Evolutionary conservation across 2,797 vertebrate genomes (phyloP).

Genomic region (Poeciliopsis presidionis): DNA sequence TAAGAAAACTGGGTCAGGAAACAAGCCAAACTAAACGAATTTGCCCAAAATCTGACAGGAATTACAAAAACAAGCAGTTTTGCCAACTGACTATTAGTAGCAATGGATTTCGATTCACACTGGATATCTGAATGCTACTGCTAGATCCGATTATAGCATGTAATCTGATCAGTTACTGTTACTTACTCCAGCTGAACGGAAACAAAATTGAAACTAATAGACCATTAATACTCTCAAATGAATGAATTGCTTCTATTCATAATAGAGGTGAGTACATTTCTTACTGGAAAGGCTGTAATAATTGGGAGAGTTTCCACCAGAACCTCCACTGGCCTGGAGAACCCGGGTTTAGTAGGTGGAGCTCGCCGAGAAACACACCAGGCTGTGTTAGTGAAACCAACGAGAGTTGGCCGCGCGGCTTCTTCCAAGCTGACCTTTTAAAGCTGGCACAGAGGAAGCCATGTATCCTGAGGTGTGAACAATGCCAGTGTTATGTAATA

Average conservation of each 20-base stretch:
- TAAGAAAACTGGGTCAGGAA: too few species aligned
- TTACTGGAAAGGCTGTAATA: not conserved
- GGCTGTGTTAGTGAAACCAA: slow-evolving; percentile 20
- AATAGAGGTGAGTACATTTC: not conserved
- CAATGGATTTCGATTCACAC: too few species aligned
- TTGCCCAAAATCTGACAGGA: too few species aligned
- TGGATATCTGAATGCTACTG: too few species aligned
- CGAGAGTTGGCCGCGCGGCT: slow-evolving; percentile 19
- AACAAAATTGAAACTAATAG: not conserved
- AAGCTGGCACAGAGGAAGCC: slow-evolving; percentile 4
- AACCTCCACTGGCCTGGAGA: too few species aligned
- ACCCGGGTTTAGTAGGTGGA: not conserved
- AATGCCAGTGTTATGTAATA: slow-evolving; percentile 41
- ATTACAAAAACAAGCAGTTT: too few species aligned
- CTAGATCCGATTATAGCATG: too few species aligned
- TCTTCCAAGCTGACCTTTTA: slow-evolving; percentile 44
- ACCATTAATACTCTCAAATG: not conserved
- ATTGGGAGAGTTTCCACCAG: too few species aligned
- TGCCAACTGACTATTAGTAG: too few species aligned
- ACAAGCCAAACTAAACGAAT: too few species aligned
- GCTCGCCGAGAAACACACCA: not conserved
- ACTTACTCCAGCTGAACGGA: not conserved
- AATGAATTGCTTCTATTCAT: not conserved
- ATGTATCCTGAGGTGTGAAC: slow-evolving; percentile 42
- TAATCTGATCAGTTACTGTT: too few species aligned